Evolutionary conservation across 2,113 vertebrate species (phyloP), one percentile per base, ranked within the genome.

Genomic region (Sander vitreus): DNA sequence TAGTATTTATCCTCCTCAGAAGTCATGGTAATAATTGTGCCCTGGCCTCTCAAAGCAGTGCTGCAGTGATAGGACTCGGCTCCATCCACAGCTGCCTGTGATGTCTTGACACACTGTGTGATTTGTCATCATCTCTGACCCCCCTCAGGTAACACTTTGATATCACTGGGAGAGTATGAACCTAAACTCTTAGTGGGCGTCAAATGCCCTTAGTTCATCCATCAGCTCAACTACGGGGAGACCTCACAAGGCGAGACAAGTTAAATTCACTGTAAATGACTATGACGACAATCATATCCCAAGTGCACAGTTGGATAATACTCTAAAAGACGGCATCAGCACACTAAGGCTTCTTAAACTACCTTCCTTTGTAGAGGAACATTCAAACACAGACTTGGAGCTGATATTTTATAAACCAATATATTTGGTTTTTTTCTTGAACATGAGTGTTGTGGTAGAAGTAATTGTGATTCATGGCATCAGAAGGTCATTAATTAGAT

Each of bases 121-220:
- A 91, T 93, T 91, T 91, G 90, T 91, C 93, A 91, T 94, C 89
- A 93, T 90, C 85, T 86, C 85, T 86, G 83, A 91, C 84, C 85
- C 87, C 90, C 92, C 92, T 85, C 89, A 89, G 93, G 93, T 93
- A 85, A 84, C 83, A 87, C 91, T 93, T 93, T 94, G 92, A 93
- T 93, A 91, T 88, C 87, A 75, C 80, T 73, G 19, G 25, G 64
- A 87, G 87, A 90, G 76, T 73, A 82, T 36, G 71, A 75, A 85
- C 58, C 87, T 69, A 76, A 83, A 87, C 85, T 76, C 88, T 89
- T 74, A 86, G 84, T 47, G 80, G 80, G 90, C 16, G 71, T 85
- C 87, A 72, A 84, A 91, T 64, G 85, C 78, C 87, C 83, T 78
- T 55, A 79, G 80, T 69, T 81, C 81, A 86, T 91, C 86, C 86